Base-by-base conservation (phyloP, 2,888 invertebrate species). In the Aspidiotus destructor region DNA sequence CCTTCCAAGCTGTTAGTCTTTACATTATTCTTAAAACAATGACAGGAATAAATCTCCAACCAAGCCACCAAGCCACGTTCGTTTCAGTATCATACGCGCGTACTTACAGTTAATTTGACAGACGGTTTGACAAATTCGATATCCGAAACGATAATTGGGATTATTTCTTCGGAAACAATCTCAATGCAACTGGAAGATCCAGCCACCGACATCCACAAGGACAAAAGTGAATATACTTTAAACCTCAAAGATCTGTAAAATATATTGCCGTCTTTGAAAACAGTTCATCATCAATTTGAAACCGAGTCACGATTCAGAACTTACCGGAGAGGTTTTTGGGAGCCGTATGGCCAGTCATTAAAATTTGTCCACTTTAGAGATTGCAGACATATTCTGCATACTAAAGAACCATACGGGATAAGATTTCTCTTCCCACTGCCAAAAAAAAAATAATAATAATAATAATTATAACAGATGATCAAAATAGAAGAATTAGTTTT, bases 81-180 rank as follows among this genome's bases (percentile, higher is more conserved):
- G 17, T 57, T n/a, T n/a, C 57, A 57, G 11, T 10, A 6, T 17
- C 10, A 57, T 10, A 2, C 41, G 17, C 16, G 13, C 57, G n/a
- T n/a, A 65, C 70, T 63, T 61, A 72, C 72, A 61, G 68, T 54
- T 15, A 72, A 64, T 52, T 67, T 68, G 42, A 72, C 61, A 41
- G 69, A 41, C 44, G 70, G 72, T 64, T 72, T 71, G n/a, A 68
- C 58, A 57, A 60, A 69, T 55, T 71, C 69, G 40, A 72, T 70
- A 61, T 71, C 70, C 41, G 57, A 62, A 53, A 70, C 54, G 41
- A 71, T 55, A 7, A 69, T 44, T 17, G 71, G 61, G 11, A 70
- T 57, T 16, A 71, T 15, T 48, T 64, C 70, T 54, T 71, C 71
- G 9, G 64, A 60, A 42, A 72, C 69, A 28, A 70, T 53, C 61